Conservation (phyloP, 2,888 invertebrate genomes). For the Carpatolechia fugitivella region DNA sequence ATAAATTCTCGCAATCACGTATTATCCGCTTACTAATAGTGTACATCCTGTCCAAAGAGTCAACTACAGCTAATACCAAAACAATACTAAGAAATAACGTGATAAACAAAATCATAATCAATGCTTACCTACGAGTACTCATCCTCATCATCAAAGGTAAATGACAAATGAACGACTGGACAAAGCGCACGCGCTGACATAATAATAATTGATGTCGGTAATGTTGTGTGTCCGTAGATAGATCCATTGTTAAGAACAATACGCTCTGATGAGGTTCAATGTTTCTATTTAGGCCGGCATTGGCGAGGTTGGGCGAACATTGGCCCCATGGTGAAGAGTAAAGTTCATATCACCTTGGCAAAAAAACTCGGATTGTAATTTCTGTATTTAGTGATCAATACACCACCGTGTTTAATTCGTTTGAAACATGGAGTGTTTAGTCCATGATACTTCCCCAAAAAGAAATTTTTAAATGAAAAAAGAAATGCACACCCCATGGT, state of each 20-base stretch:
- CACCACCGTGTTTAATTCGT: no score
- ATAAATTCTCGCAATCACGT: no score
- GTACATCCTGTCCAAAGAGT: neutral
- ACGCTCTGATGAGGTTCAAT: conserved; percentile 15
- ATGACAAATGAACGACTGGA: conserved; percentile 2
- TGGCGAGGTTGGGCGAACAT: neutral
- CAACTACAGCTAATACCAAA: neutral
- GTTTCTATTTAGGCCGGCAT: neutral
- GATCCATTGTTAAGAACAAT: conserved; percentile 19
- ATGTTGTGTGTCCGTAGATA: conserved; percentile 5
- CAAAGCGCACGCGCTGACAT: conserved; percentile 6
- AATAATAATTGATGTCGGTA: conserved; percentile 10
- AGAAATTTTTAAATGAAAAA: no score
- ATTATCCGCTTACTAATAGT: no score
- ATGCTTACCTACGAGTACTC: neutral
- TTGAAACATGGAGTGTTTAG: no score
- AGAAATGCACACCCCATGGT: no score
- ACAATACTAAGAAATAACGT: neutral
- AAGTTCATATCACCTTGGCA: no score
- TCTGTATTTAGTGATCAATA: neutral
- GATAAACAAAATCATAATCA: neutral
- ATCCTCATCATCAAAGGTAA: neutral
- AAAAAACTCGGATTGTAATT: neutral
- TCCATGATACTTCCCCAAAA: no score
- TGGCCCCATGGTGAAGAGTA: neutral